Evolutionary conservation across 2,888 invertebrate species (phyloP).

Genomic region (Chydorus sphaericus): DNA sequence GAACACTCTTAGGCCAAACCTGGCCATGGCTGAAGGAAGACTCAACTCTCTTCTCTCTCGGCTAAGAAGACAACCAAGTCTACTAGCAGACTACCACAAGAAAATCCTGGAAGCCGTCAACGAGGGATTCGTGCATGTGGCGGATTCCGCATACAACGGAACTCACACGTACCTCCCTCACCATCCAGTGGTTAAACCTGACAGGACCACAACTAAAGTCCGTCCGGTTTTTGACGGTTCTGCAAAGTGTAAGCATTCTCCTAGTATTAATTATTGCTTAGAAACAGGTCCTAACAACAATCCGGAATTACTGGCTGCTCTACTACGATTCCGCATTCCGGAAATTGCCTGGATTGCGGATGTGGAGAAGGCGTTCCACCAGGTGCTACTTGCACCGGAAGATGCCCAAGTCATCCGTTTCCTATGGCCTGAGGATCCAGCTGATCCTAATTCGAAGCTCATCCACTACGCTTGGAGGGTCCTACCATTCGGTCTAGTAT

Average conservation of each 20-base stretch:
- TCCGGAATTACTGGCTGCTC: no score
- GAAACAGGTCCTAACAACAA: no score
- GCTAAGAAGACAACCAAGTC: no score
- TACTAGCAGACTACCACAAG: background rate
- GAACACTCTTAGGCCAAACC: no score
- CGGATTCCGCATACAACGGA: background rate
- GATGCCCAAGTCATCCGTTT: background rate
- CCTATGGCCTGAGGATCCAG: background rate
- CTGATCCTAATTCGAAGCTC: no score
- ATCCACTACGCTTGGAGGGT: no score
- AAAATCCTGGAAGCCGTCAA: background rate
- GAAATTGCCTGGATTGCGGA: background rate
- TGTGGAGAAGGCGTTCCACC: background rate
- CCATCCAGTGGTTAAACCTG: background rate
- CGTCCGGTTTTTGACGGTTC: constrained; percentile 6
- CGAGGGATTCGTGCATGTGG: background rate
- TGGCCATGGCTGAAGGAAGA: no score
- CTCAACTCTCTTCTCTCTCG: no score
- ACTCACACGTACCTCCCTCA: constrained; percentile 8
- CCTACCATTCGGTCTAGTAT: no score
- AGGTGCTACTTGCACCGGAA: background rate
- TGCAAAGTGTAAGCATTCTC: background rate
- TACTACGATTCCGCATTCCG: no score
- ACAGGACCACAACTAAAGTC: constrained; percentile 7
- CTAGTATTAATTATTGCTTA: no score